Evolutionary conservation across 1,140 invertebrate genomes (phyloP).

Genomic region (Ceratina calcarata): DNA sequence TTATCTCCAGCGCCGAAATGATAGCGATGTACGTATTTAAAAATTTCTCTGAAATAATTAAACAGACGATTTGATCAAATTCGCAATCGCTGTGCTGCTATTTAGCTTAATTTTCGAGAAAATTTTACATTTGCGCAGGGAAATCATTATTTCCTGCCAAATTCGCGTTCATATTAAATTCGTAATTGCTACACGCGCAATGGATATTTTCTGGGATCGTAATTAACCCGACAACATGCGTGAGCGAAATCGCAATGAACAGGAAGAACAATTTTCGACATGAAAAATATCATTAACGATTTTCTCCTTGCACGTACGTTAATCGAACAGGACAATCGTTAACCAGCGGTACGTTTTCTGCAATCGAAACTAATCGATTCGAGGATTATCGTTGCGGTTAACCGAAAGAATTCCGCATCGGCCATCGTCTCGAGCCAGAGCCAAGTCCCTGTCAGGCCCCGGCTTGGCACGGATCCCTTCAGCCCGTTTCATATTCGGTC

Average conservation of each 20-base stretch:
- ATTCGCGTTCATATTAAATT: not conserved
- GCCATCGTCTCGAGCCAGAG: not conserved
- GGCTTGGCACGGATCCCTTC: slow-evolving; percentile 37
- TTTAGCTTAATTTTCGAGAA: too few relatives aligned
- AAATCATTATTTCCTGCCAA: slow-evolving; percentile 9
- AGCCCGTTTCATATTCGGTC: slow-evolving; percentile 52
- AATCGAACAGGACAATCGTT: too few relatives aligned
- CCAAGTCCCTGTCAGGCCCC: slow-evolving; percentile 24
- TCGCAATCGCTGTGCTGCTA: too few relatives aligned
- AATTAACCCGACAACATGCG: not conserved
- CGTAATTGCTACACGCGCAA: not conserved
- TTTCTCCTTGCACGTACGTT: too few relatives aligned
- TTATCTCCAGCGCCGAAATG: too few relatives aligned
- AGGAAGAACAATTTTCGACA: too few relatives aligned
- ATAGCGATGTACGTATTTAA: too few relatives aligned
- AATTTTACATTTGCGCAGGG: not conserved
- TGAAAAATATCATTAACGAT: too few relatives aligned
- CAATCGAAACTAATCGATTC: slow-evolving; percentile 49
- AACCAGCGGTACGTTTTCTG: not conserved
- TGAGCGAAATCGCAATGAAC: not conserved
- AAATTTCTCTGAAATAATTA: too few relatives aligned
- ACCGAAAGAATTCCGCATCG: slow-evolving; percentile 54
- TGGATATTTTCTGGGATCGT: not conserved
- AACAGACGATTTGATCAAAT: too few relatives aligned
- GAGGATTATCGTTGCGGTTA: slow-evolving; percentile 55